Conservation (phyloP, 2,797 vertebrate species). For the Graptemys geographica region DNA sequence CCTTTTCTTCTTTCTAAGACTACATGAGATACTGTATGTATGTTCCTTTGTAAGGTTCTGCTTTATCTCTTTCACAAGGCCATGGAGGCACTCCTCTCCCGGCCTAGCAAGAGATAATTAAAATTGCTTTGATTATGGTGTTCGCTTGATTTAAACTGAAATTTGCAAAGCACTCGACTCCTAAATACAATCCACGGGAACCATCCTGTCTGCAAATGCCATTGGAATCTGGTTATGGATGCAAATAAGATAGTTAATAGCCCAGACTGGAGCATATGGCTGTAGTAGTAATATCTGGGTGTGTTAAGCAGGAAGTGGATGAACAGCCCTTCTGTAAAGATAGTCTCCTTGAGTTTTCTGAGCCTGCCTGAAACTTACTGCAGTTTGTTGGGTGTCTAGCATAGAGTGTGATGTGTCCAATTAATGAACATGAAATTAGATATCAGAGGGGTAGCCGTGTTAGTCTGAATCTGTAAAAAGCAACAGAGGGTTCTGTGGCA, state of each 20-base stretch:
- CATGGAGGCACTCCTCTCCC: background rate
- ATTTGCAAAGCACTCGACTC: background rate
- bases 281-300: background rate
- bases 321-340: background rate
- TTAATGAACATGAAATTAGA: background rate
- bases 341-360: background rate
- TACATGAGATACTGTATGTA: background rate
- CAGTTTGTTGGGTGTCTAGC: background rate
- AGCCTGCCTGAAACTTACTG: background rate
- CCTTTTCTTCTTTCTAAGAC: background rate
- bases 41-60: background rate
- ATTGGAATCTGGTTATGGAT: background rate
- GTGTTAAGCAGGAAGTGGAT: background rate
- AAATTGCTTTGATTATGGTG: background rate
- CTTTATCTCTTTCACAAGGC: background rate
- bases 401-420: background rate
- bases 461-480: too few relatives aligned
- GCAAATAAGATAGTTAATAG: background rate
- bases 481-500: too few relatives aligned
- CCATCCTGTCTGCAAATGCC: background rate
- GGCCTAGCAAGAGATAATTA: background rate
- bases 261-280: background rate
- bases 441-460: too few relatives aligned
- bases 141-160: slow-evolving; percentile 19
- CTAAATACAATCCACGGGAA: background rate